Evolutionary conservation across 2,888 invertebrate genomes (phyloP).

Genomic region (Latrodectus hesperus): DNA sequence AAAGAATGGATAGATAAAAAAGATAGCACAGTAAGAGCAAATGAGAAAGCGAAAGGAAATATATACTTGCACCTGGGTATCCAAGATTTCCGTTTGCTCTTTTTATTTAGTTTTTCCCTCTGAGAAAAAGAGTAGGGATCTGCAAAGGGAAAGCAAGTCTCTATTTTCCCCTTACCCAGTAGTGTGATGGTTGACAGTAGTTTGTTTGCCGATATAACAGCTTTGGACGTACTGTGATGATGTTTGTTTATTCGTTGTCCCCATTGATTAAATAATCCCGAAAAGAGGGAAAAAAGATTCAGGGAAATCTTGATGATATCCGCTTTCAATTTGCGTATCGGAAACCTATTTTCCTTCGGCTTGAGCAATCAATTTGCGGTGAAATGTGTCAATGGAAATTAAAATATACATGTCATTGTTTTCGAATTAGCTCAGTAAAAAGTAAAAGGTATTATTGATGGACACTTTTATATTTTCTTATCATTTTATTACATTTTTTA

Average conservation of each 20-base stretch:
- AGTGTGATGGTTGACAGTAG: slow-evolving; percentile 22
- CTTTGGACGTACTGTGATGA: neutral
- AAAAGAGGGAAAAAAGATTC: neutral
- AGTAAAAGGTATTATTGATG: too few relatives aligned
- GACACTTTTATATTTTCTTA: too few relatives aligned
- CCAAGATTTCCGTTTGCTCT: slow-evolving; percentile 38
- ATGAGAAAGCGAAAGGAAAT: slow-evolving; percentile 43
- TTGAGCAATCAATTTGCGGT: neutral
- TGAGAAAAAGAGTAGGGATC: neutral
- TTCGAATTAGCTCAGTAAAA: too few relatives aligned
- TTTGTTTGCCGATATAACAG: slow-evolving; percentile 13
- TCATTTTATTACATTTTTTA: too few relatives aligned
- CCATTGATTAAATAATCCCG: neutral
- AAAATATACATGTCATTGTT: too few relatives aligned
- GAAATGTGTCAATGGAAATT: too few relatives aligned
- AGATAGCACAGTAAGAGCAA: slow-evolving; percentile 16
- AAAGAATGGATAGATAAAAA: slow-evolving; percentile 26
- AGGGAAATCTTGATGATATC: neutral
- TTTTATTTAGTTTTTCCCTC: neutral
- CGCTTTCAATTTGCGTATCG: slow-evolving; percentile 1
- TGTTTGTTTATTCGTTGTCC: neutral
- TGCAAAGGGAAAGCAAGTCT: slow-evolving; percentile 21
- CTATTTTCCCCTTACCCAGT: slow-evolving; percentile 5
- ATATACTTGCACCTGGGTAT: slow-evolving; percentile 60
- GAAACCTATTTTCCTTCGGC: neutral